phyloP scores from a whole-genome alignment of 1,140 invertebrate species.

The Leptestheria dahalacensis region DNA sequence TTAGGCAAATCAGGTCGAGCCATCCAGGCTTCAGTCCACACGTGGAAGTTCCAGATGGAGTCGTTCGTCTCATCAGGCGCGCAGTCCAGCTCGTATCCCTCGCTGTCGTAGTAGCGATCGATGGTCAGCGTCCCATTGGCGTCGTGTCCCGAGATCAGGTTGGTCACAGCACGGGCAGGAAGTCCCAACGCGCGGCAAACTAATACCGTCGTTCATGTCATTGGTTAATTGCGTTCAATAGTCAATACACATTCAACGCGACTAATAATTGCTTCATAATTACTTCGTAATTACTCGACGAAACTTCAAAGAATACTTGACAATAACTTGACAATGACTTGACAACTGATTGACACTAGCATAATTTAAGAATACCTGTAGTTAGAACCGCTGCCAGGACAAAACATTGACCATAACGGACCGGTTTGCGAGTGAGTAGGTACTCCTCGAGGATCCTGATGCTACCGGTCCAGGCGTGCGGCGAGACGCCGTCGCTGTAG shows the following conservation, averaged over 20 bases:
- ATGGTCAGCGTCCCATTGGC: slow-evolving; percentile 51
- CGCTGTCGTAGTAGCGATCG: slow-evolving; percentile 49
- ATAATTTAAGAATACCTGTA: slow-evolving; percentile 33
- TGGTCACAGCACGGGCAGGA: slow-evolving; percentile 49
- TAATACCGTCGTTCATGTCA: no score
- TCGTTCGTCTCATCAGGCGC: slow-evolving; percentile 35
- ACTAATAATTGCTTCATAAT: no score
- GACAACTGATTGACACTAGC: no score
- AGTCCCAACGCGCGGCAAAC: slow-evolving; percentile 53
- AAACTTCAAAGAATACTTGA: no score
- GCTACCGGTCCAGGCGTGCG: slow-evolving; percentile 47
- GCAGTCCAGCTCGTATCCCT: no score
- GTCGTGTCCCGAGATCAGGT: slow-evolving; percentile 59
- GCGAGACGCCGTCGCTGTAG: slow-evolving; percentile 48
- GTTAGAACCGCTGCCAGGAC: slow-evolving; percentile 55
- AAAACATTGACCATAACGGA: slow-evolving; percentile 62
- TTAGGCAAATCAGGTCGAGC: slow-evolving; percentile 50
- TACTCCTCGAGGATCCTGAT: slow-evolving; percentile 44
- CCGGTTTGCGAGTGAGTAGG: slow-evolving; percentile 38
- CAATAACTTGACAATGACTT: no score
- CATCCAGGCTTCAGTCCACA: slow-evolving; percentile 76
- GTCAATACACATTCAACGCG: no score
- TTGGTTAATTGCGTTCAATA: no score
- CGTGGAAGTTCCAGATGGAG: slow-evolving; percentile 66
- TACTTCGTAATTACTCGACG: no score